These are phyloP conservation scores for Diadegma fenestrale DNA, from an alignment of 2,888 invertebrate genomes.

Conservation along the genomic window DNA sequence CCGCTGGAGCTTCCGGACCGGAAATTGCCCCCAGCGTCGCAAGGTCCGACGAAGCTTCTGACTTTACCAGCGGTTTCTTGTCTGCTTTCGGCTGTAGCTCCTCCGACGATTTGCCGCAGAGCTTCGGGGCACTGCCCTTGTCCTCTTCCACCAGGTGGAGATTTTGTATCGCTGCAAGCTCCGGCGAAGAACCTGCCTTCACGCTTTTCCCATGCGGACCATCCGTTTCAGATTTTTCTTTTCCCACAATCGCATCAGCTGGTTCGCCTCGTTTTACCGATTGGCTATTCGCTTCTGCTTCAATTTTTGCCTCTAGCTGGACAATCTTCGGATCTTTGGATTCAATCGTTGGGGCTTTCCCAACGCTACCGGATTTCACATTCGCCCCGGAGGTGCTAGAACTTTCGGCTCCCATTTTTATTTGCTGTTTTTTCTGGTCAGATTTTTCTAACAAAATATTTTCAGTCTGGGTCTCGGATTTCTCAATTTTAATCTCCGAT, in stretches of 20 bases:
- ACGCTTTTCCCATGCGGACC: conserved; percentile 56
- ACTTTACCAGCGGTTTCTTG: conserved; percentile 65
- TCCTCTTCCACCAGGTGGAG: conserved; percentile 74
- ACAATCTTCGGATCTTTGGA: not conserved
- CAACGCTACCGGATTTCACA: conserved; percentile 8
- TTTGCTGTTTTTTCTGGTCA: conserved; percentile 18
- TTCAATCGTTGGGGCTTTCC: conserved; percentile 44
- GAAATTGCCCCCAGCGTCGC: conserved; percentile 55
- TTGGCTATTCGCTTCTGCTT: conserved; percentile 21
- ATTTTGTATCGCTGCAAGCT: conserved; percentile 49
- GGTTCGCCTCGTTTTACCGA: conserved; percentile 27
- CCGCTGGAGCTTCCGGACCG: conserved; percentile 62
- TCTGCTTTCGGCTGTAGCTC: conserved; percentile 54
- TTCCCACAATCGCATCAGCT: not conserved
- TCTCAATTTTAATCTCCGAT: not conserved
- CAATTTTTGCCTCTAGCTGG: not conserved
- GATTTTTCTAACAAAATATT: conserved; percentile 1
- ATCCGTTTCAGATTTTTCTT: conserved; percentile 50
- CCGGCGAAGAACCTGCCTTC: conserved; percentile 61
- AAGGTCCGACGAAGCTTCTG: conserved; percentile 68
- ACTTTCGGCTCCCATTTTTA: conserved; percentile 7
- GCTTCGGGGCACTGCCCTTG: conserved; percentile 78
- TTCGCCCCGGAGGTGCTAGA: conserved; percentile 76
- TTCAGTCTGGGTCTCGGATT: conserved; percentile 9
- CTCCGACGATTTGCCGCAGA: conserved; percentile 74